Evolutionary conservation across 2,888 invertebrate genomes (phyloP).

Genomic region (Lapara coniferarum): DNA sequence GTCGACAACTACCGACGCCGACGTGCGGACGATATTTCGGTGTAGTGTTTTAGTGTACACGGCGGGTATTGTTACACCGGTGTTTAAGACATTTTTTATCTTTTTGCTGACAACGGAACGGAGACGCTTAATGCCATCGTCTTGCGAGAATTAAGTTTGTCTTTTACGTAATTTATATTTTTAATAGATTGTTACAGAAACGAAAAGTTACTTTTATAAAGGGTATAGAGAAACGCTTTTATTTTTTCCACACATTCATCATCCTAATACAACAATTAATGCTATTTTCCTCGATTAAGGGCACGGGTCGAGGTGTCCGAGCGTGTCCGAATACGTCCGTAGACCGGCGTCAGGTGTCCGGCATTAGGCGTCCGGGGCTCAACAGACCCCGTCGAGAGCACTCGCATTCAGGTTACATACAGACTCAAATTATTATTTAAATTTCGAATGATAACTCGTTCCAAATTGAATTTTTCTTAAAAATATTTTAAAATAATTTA

Average conservation of each 20-base stretch:
- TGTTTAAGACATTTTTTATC: background rate
- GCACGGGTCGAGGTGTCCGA: background rate
- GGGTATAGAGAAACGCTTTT: background rate
- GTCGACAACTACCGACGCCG: conserved; percentile 32
- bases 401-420: too few species aligned
- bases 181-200: too few species aligned
- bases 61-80: conserved; percentile 6
- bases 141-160: background rate
- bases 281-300: background rate
- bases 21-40: conserved; percentile 45
- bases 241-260: background rate
- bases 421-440: too few species aligned
- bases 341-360: background rate
- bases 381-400: background rate
- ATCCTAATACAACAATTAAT: background rate
- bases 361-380: background rate
- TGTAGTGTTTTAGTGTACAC: conserved; percentile 34
- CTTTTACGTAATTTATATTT: background rate
- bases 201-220: background rate
- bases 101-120: background rate
- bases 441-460: too few species aligned
- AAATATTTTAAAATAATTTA: too few species aligned
- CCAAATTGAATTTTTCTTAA: too few species aligned
- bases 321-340: conserved; percentile 13
- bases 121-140: background rate